Percentiles rank a stretch among this genome's conserved stretches.
These are phyloP conservation scores for Tragopan temminckii DNA, from an alignment of 2,797 vertebrate genomes.

Conservation along the genomic window DNA sequence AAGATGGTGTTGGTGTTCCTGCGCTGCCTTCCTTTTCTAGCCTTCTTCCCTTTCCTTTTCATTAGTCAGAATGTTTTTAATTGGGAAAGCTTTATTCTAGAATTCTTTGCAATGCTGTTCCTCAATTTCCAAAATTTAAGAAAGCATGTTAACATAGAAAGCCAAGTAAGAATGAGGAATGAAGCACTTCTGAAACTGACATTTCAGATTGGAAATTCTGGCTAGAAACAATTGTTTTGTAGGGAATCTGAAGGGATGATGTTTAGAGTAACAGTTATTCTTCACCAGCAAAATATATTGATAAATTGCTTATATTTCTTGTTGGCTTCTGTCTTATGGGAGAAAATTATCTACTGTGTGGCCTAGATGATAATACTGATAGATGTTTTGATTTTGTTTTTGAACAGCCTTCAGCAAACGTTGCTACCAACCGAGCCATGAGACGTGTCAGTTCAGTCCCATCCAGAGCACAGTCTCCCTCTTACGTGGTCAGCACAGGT, in stretches of 20 bases:
- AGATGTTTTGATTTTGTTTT: not conserved
- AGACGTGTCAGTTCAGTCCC: constrained; percentile 95
- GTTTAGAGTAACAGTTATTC: not conserved
- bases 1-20: not conserved
- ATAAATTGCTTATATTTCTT: not conserved
- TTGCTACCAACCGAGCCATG: constrained; percentile 87
- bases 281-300: not conserved
- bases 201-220: not conserved
- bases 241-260: not conserved
- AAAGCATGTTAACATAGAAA: not conserved
- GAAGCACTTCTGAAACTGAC: not conserved
- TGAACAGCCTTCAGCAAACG: constrained; percentile 82
- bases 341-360: not conserved
- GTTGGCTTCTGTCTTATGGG: not conserved
- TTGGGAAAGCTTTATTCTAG: not conserved
- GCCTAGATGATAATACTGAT: not conserved
- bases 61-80: not conserved
- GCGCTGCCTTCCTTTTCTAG: not conserved
- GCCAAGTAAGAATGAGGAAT: not conserved
- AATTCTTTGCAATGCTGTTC: not conserved
- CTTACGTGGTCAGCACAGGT: constrained; percentile 86
- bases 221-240: not conserved
- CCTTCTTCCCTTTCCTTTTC: not conserved
- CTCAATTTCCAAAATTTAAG: not conserved
- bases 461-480: constrained; percentile 93